Evolutionary conservation across 2,888 invertebrate species (phyloP).

Genomic region (Acleris holmiana): DNA sequence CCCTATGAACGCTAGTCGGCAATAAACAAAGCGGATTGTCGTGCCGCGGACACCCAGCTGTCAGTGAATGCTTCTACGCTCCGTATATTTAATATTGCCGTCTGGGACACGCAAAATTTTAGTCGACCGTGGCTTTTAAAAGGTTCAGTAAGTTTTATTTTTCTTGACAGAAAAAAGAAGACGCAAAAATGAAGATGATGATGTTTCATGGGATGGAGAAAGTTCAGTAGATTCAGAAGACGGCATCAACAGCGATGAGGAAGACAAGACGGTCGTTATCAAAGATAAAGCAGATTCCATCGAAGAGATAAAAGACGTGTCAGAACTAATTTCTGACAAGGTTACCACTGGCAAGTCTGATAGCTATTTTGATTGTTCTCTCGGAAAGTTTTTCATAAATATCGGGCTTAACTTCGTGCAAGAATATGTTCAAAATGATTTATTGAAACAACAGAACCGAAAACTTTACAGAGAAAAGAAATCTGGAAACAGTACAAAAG

Average conservation of each 20-base stretch:
- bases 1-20: too few relatives aligned
- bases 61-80: too few relatives aligned
- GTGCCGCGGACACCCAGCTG: too few relatives aligned
- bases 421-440: conserved; percentile 96
- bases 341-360: conserved; percentile 77
- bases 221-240: conserved; percentile 80
- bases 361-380: conserved; percentile 93
- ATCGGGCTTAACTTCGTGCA: conserved; percentile 96
- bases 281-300: conserved; percentile 82
- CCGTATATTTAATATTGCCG: too few relatives aligned
- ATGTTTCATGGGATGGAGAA: conserved; percentile 84
- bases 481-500: conserved; percentile 86
- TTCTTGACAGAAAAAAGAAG: conserved; percentile 54
- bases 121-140: too few relatives aligned
- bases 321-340: conserved; percentile 62
- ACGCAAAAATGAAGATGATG: conserved; percentile 77
- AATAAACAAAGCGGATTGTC: too few relatives aligned
- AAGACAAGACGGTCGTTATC: conserved; percentile 73
- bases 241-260: conserved; percentile 70
- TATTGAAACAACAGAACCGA: conserved; percentile 93
- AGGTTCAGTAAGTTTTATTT: conserved; percentile 17
- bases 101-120: too few relatives aligned
- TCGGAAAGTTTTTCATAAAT: conserved; percentile 96
- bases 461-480: conserved; percentile 89
- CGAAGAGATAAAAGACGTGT: conserved; percentile 78